Percentiles rank a stretch among this genome's conserved stretches.
Evolutionary conservation across 2,797 vertebrate genomes (phyloP).

Genomic region (Propithecus perrieri): DNA sequence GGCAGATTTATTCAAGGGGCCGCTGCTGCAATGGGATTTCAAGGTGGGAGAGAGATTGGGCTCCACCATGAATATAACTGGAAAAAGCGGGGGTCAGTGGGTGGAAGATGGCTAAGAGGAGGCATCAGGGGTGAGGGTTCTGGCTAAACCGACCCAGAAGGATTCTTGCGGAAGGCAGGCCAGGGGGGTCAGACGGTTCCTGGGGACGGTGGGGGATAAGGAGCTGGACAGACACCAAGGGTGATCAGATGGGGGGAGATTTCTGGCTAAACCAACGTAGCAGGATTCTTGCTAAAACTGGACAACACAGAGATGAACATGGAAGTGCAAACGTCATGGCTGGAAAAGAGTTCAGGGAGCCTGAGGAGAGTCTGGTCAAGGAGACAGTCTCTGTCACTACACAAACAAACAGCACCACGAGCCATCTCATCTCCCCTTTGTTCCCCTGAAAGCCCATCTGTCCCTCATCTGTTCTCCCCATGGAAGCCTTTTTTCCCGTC

Average conservation of each 20-base stretch:
- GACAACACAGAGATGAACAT: not conserved
- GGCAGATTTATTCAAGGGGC: not conserved
- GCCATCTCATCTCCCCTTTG: rapidly evolving
- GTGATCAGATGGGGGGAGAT: not conserved
- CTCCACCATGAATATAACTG: not conserved
- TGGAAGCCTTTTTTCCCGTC: too few species aligned
- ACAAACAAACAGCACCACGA: rapidly evolving
- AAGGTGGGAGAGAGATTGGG: not conserved
- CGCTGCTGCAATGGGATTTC: too few species aligned
- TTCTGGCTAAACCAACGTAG: too few species aligned
- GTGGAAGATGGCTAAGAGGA: not conserved
- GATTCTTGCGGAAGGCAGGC: not conserved
- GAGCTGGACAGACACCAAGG: not conserved
- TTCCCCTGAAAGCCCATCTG: not conserved
- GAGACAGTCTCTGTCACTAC: not conserved
- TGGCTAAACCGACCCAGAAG: not conserved
- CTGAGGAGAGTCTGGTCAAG: not conserved
- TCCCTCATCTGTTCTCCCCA: not conserved
- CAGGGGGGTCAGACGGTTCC: not conserved
- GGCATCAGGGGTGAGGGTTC: not conserved
- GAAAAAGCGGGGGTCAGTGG: not conserved
- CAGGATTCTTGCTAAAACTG: not conserved
- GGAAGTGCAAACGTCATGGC: not conserved
- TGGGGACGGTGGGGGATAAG: not conserved
- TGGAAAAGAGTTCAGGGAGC: not conserved